These are phyloP conservation scores for Gibbula magus DNA, from an alignment of 2,888 invertebrate genomes.

Conservation along the genomic window DNA sequence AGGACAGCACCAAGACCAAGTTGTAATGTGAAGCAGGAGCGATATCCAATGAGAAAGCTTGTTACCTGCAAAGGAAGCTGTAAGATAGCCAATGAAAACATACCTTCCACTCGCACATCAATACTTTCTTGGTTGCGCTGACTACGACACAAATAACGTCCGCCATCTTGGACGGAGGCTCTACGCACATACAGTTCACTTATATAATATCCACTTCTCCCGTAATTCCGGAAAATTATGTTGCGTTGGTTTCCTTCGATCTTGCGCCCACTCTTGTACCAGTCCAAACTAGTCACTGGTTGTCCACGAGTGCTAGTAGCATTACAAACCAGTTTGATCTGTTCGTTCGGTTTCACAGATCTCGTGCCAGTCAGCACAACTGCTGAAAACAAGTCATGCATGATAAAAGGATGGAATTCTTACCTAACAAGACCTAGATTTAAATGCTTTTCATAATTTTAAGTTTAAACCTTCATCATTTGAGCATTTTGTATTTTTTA, in stretches of 20 bases:
- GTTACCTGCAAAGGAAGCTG: neutral
- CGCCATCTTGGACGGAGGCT: conserved; percentile 21
- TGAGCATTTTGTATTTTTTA: neutral
- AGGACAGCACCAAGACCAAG: too few relatives aligned
- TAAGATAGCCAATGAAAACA: conserved; percentile 6
- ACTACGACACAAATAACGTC: conserved; percentile 34
- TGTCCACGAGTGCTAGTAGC: conserved; percentile 29
- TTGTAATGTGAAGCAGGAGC: too few relatives aligned
- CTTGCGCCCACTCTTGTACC: conserved; percentile 30
- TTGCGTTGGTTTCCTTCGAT: neutral
- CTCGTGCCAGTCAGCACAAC: conserved; percentile 31
- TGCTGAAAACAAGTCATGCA: conserved; percentile 28
- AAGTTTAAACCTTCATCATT: too few relatives aligned
- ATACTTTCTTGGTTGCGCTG: conserved; percentile 5
- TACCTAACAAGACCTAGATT: too few relatives aligned
- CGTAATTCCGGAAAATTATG: conserved; percentile 21
- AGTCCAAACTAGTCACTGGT: conserved; percentile 21
- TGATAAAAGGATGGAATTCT: too few relatives aligned
- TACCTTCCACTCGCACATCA: conserved; percentile 25
- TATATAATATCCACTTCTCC: conserved; percentile 23
- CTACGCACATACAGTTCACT: conserved; percentile 34
- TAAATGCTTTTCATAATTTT: too few relatives aligned
- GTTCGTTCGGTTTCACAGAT: conserved; percentile 27
- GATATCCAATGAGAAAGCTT: neutral
- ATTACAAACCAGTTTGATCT: conserved; percentile 34